phyloP scores from a whole-genome alignment of 2,113 vertebrate genomes.

The Cottus gobio region DNA sequence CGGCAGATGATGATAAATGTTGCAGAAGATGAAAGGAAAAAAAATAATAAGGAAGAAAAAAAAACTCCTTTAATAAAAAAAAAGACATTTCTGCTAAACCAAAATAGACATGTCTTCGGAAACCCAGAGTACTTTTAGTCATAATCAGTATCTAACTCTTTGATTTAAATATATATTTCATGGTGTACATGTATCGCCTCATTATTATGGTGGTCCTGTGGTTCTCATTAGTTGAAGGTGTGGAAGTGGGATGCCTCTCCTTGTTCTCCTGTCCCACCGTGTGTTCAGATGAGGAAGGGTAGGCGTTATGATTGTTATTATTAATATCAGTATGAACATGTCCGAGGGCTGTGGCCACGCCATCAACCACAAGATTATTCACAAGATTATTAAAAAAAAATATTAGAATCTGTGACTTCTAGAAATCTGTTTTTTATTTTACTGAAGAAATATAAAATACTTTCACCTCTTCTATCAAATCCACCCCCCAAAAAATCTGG shows the following conservation, averaged over 20 bases:
- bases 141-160: not conserved
- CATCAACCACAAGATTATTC: not conserved
- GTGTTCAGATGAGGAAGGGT: slow-evolving; percentile 43
- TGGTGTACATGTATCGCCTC: not conserved
- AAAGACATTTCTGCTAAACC: too few species aligned
- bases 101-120: too few species aligned
- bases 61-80: not conserved
- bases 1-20: not conserved
- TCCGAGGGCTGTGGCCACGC: not conserved
- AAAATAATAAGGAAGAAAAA: not conserved
- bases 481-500: too few species aligned
- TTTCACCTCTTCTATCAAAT: not conserved
- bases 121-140: not conserved
- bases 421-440: too few species aligned
- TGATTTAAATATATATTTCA: not conserved
- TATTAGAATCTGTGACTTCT: not conserved
- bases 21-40: not conserved
- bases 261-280: slow-evolving; percentile 43
- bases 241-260: not conserved
- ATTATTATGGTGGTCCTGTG: not conserved
- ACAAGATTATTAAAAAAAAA: not conserved
- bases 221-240: not conserved
- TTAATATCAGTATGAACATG: not conserved
- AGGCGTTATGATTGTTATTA: not conserved
- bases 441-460: not conserved